Conservation (phyloP, 1,140 invertebrate species). For the Aphelenchoides avenae region DNA sequence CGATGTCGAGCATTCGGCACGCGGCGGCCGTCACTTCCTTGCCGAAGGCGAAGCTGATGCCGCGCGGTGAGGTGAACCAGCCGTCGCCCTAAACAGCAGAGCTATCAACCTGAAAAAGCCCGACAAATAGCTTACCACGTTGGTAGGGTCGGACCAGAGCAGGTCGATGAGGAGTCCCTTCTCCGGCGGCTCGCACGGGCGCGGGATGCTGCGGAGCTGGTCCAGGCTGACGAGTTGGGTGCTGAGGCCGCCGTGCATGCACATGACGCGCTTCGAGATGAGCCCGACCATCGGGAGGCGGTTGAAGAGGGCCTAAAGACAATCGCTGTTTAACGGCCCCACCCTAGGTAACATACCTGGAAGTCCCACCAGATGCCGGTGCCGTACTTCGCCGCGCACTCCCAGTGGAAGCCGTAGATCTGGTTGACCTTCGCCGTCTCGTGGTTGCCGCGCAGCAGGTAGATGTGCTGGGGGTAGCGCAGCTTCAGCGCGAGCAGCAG, state of each 20-base stretch:
- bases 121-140: conserved; percentile 24
- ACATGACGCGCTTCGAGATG: conserved; percentile 37
- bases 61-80: conserved; percentile 40
- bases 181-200: conserved; percentile 45
- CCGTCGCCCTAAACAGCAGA: conserved; percentile 38
- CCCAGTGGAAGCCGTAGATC: conserved; percentile 65
- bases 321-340: no score
- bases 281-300: conserved; percentile 38
- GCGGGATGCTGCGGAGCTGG: conserved; percentile 31
- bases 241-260: conserved; percentile 42
- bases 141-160: conserved; percentile 46
- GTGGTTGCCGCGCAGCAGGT: conserved; percentile 68
- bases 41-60: conserved; percentile 41
- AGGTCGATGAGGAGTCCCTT: conserved; percentile 43
- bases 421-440: conserved; percentile 68
- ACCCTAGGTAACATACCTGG: no score
- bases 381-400: conserved; percentile 42
- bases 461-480: conserved; percentile 65
- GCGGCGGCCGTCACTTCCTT: conserved; percentile 34
- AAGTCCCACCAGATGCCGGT: conserved; percentile 49
- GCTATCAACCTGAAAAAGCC: not conserved
- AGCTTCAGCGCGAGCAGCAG: conserved; percentile 64
- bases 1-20: conserved; percentile 35
- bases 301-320: conserved; percentile 43
- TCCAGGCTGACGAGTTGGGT: conserved; percentile 34